Base-by-base conservation (phyloP, 2,113 vertebrate genomes). In the Oreocharis arfaki region DNA sequence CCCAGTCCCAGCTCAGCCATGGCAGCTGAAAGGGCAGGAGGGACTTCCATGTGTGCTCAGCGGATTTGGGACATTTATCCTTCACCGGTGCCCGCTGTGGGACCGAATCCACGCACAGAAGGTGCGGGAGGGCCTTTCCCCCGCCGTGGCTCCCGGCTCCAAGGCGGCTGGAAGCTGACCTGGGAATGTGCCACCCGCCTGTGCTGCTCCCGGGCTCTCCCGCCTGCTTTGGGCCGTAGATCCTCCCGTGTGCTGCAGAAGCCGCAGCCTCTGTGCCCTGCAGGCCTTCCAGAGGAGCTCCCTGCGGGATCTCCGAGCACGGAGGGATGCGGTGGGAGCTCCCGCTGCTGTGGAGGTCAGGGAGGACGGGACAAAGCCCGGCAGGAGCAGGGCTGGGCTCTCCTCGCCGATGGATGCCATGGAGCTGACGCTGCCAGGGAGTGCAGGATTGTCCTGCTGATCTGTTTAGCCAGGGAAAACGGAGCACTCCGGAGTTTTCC, bases 401-500 rank as follows among this genome's bases (percentile, higher is more conserved):
- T 18, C 4, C 0, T n/a, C n/a, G 4, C 41, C n/a, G 0, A 0
- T 27, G 57, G 53, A 18, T 57, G 53, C 52, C 42, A 7, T 4
- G 11, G 67, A 39, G 87, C 77, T 39, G 8, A 4, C 1, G 4
- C 75, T 55, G 70, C 24, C 49, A 3, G 7, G 32, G 41, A 60
- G 49, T 1, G n/a, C 23, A 8, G 70, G 56, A 42, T 13, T 82
- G 84, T 41, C 47, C 52, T 23, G 68, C 35, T 89, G 27, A 44
- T 76, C 73, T 87, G 73, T 67, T 92, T 41, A 84, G 55, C 52
- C 49, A 46, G 26, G 52, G 57, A 55, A 91, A 80, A 67, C 32
- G 32, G 52, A 80, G 49, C 1, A 3, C 11, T 39, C 13, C 39
- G 12, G n/a, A 50, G 35, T 46, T 67, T 44, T 33, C 35, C 49